Percentiles rank a stretch among this genome's conserved stretches.
Conservation (phyloP, 1,140 invertebrate genomes). For the Brachionus rotundiformis region DNA sequence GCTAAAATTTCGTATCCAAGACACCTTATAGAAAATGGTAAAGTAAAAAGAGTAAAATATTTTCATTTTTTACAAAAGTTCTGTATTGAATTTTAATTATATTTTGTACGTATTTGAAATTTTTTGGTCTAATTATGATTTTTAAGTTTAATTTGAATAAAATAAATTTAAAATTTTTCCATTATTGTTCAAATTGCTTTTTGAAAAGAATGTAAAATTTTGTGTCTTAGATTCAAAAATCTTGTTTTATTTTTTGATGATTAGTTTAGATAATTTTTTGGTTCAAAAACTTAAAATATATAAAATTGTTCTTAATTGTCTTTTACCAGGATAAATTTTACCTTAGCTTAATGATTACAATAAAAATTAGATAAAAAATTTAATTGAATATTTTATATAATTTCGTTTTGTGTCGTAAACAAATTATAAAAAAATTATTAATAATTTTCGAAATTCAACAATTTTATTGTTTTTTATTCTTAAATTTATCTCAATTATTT, state of each 20-base stretch:
- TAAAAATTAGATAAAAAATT: too few relatives aligned
- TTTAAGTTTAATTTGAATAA: background rate
- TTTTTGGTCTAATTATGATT: conserved; percentile 7
- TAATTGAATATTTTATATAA: too few relatives aligned
- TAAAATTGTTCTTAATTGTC: too few relatives aligned
- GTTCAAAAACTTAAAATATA: too few relatives aligned
- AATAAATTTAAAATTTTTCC: background rate
- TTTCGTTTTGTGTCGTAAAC: too few relatives aligned
- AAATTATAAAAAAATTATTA: too few relatives aligned
- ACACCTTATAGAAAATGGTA: background rate
- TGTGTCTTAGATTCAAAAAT: background rate
- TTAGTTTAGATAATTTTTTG: too few relatives aligned
- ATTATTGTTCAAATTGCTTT: background rate
- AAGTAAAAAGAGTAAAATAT: background rate
- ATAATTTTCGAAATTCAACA: too few relatives aligned
- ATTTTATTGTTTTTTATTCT: too few relatives aligned
- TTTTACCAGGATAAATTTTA: too few relatives aligned
- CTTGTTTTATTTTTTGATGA: background rate
- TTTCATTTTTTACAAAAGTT: background rate
- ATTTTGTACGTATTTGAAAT: conserved; percentile 20
- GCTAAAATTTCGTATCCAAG: background rate
- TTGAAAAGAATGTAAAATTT: background rate
- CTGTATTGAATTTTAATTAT: background rate
- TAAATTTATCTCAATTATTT: too few relatives aligned
- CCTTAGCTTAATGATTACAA: too few relatives aligned